A percentile compares a stretch with the other conserved stretches of the same genome.
Conservation (phyloP, 1,140 invertebrate species). For the Eueides isabella region DNA sequence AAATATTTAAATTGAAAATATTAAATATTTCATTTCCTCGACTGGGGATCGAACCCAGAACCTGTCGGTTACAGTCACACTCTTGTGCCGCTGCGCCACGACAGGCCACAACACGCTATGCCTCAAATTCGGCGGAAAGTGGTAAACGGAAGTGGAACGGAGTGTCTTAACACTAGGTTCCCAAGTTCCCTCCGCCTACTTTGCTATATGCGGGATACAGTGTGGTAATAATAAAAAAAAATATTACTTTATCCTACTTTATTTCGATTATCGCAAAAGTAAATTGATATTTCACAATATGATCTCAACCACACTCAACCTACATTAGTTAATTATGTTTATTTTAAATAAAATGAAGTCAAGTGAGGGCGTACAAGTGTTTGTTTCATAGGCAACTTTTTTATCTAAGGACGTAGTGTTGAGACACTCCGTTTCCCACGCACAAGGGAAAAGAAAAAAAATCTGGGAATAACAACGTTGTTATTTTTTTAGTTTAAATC, state of each 20-base stretch:
- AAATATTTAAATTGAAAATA: too few species aligned
- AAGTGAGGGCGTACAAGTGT: neutral
- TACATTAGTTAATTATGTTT: neutral
- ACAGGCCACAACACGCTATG: too few species aligned
- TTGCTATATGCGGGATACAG: neutral
- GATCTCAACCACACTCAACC: neutral
- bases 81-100: too few species aligned
- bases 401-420: neutral
- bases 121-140: too few species aligned
- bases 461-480: too few species aligned
- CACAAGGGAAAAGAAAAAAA: too few species aligned
- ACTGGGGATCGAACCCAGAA: too few species aligned
- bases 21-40: too few species aligned
- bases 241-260: neutral
- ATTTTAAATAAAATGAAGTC: constrained; percentile 17
- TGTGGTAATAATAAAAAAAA: neutral
- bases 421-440: too few species aligned
- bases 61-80: too few species aligned
- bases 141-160: too few species aligned
- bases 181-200: neutral
- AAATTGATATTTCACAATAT: neutral
- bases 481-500: too few species aligned
- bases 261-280: neutral
- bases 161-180: neutral
- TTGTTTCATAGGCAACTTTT: neutral